Evolutionary conservation across 1,140 invertebrate species (phyloP).

Genomic region (Diorhabda elongata): DNA sequence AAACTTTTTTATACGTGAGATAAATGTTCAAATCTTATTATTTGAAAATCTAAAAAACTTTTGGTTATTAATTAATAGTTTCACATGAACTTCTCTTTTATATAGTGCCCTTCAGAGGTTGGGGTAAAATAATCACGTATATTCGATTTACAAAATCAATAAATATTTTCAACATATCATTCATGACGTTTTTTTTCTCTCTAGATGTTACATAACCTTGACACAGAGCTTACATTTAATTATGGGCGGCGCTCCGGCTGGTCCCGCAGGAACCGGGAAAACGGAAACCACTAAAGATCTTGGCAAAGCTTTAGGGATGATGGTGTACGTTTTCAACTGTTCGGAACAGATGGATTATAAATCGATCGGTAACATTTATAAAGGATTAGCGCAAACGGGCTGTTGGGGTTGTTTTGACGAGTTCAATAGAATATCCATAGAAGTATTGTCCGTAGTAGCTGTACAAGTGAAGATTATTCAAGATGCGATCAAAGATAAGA

Average conservation of each 20-base stretch:
- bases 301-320: constrained; percentile 82
- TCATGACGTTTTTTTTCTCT: neutral
- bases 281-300: constrained; percentile 93
- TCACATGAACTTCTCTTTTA: no score
- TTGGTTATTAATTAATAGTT: no score
- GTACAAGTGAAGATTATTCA: constrained; percentile 79
- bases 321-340: constrained; percentile 95
- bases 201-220: constrained; percentile 79
- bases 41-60: no score
- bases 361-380: constrained; percentile 88
- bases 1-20: no score
- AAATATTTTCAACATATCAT: no score
- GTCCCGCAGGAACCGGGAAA: constrained; percentile 83
- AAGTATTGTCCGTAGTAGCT: constrained; percentile 89
- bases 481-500: constrained; percentile 80
- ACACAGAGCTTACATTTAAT: constrained; percentile 82
- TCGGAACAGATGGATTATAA: constrained; percentile 96
- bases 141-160: no score
- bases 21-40: no score
- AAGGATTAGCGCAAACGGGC: constrained; percentile 86
- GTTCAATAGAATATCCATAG: constrained; percentile 90
- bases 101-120: no score
- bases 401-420: constrained; percentile 96
- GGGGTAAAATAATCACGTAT: no score
- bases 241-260: constrained; percentile 89